Evolutionary conservation across 2,113 vertebrate species (phyloP), one percentile per base, ranked within the genome.

Genomic region (Axis porcinus): DNA sequence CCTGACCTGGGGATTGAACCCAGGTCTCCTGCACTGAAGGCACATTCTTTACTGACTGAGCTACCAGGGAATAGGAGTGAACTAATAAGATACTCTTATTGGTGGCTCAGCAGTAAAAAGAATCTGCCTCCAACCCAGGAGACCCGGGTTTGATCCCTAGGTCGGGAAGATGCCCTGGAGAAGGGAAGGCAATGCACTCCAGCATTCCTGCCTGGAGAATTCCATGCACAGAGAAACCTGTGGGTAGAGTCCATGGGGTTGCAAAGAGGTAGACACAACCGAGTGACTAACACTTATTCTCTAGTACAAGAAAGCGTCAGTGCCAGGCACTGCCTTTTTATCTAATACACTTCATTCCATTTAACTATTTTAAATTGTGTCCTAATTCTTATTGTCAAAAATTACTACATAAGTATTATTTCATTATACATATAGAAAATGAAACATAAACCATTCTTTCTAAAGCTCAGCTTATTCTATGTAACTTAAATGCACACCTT

Each of bases 101-200:
- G 19, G 36, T 74, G 19, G n/a, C 67, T 74, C 67, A 74, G 67
- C 40, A 19, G 10, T 40, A 40, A 40, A 74, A 40, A 74, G 19
- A 74, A 13, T 40, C 67, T 40, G 36, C 36, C 67, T 74, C 21
- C 21, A 40, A 74, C 21, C 2, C 19, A 6, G 36, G 21, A 74
- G 36, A 13, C 36, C 11, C 0, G 0, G 36, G n/a, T 74, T 40
- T 74, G 10, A 74, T 74, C 67, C 21, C 21, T 6, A 40, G 0
- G 0, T 74, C 0, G 0, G 36, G 5, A 40, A 23, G 36, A 74
- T 74, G 36, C 10, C 67, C 21, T 74, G 67, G 36, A 74, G 36
- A 74, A 74, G 19, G 67, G 23, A 40, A 25, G 10, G 36, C 21
- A 23, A 23, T 6, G 67, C 36, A 74, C 4, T 1, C 36, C 19